Conservation (phyloP, 2,888 invertebrate genomes). For the Phoenoteleia sp. region DNA sequence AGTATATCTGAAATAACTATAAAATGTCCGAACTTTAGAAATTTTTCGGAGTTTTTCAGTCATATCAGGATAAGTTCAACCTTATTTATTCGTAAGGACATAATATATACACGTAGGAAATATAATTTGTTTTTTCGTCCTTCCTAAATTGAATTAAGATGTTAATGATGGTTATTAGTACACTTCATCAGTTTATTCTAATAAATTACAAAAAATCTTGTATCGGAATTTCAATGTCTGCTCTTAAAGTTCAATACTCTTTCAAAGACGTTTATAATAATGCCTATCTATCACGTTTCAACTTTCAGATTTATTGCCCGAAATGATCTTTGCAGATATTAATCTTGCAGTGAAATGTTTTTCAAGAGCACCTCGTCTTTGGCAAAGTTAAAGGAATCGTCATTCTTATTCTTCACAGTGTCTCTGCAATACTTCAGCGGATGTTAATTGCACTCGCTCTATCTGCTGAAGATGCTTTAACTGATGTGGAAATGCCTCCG, state of each 20-base stretch:
- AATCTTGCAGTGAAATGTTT: constrained; percentile 22
- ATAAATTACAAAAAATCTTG: too few relatives aligned
- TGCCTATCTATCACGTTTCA: background rate
- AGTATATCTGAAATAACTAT: too few relatives aligned
- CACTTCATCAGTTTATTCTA: too few relatives aligned
- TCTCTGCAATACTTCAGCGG: constrained; percentile 10
- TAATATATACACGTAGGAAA: too few relatives aligned
- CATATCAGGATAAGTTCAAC: too few relatives aligned
- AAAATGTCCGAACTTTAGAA: too few relatives aligned
- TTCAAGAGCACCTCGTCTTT: constrained; percentile 16
- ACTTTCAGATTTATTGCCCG: background rate
- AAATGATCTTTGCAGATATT: constrained; percentile 17
- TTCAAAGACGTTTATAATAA: constrained; percentile 3
- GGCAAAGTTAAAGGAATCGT: background rate
- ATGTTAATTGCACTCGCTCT: constrained; percentile 50
- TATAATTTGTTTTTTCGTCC: too few relatives aligned
- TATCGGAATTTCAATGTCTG: too few relatives aligned
- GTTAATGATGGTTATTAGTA: too few relatives aligned
- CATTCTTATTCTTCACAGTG: background rate
- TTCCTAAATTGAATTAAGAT: too few relatives aligned
- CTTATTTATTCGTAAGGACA: too few relatives aligned
- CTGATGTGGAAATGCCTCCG: constrained; percentile 12
- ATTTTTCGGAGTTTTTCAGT: too few relatives aligned
- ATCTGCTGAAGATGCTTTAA: constrained; percentile 41
- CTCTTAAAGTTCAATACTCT: background rate